phyloP scores from a whole-genome alignment of 2,888 invertebrate genomes.

The Andrena praecox region DNA sequence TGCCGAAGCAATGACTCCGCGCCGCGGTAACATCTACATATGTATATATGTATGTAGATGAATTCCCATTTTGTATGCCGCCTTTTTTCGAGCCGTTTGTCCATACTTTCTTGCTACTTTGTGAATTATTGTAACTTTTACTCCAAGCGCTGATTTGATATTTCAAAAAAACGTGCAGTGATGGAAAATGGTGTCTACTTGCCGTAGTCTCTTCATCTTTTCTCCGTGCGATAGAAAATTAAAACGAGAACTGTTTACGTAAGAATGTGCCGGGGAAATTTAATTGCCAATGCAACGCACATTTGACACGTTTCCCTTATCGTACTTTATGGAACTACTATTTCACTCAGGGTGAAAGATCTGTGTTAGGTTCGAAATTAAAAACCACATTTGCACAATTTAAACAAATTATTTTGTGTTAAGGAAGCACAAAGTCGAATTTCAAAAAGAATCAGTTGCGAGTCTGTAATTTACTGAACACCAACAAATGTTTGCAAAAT shows the following conservation, averaged over 20 bases:
- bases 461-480: background rate
- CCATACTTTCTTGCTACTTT: background rate
- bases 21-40: background rate
- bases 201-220: background rate
- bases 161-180: background rate
- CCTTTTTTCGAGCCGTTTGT: background rate
- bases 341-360: background rate
- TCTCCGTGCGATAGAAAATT: background rate
- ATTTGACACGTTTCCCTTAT: too few relatives aligned
- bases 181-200: background rate
- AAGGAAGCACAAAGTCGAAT: too few relatives aligned
- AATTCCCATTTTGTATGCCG: background rate
- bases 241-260: background rate
- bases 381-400: background rate
- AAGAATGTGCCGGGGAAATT: background rate
- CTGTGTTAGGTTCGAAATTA: background rate
- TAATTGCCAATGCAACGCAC: too few relatives aligned
- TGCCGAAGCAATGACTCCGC: constrained; percentile 3
- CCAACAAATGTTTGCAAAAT: background rate
- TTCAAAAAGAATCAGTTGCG: too few relatives aligned
- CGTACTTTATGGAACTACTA: background rate
- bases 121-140: background rate
- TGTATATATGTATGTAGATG: background rate
- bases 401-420: too few relatives aligned
- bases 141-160: background rate